Conservation (phyloP, 2,797 vertebrate genomes). For the Hephaestus fuliginosus region DNA sequence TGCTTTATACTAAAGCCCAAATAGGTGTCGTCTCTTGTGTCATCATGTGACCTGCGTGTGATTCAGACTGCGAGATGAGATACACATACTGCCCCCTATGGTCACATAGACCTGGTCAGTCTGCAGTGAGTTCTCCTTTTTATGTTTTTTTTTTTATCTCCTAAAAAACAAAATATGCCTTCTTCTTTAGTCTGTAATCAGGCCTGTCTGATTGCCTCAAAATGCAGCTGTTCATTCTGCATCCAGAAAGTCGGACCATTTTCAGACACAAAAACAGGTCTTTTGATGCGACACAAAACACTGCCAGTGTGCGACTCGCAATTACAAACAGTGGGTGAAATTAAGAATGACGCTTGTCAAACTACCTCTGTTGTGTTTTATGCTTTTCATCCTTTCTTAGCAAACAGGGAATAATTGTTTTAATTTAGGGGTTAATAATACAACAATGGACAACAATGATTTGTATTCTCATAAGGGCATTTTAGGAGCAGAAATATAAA, state of each 20-base stretch:
- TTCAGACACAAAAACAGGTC: constrained; percentile 4
- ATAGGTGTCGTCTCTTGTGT: not conserved
- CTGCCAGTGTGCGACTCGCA: not conserved
- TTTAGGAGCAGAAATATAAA: not conserved
- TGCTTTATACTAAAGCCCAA: not conserved
- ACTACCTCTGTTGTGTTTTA: not conserved
- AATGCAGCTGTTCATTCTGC: too few species aligned
- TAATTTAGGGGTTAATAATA: not conserved
- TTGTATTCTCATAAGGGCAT: not conserved
- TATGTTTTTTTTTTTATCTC: not conserved
- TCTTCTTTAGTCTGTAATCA: not conserved
- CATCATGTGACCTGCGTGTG: not conserved
- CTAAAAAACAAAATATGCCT: not conserved
- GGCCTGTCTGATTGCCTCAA: not conserved
- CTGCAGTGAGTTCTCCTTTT: not conserved
- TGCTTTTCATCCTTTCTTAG: not conserved
- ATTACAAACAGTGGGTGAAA: not conserved
- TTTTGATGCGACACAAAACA: not conserved
- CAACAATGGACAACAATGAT: not conserved
- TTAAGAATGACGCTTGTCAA: not conserved
- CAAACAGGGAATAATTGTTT: not conserved
- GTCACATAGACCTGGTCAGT: not conserved
- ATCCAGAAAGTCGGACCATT: not conserved
- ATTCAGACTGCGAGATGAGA: not conserved
- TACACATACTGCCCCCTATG: not conserved